These are phyloP conservation scores for Borostomias antarcticus DNA, from an alignment of 2,797 vertebrate species.

Conservation along the genomic window DNA sequence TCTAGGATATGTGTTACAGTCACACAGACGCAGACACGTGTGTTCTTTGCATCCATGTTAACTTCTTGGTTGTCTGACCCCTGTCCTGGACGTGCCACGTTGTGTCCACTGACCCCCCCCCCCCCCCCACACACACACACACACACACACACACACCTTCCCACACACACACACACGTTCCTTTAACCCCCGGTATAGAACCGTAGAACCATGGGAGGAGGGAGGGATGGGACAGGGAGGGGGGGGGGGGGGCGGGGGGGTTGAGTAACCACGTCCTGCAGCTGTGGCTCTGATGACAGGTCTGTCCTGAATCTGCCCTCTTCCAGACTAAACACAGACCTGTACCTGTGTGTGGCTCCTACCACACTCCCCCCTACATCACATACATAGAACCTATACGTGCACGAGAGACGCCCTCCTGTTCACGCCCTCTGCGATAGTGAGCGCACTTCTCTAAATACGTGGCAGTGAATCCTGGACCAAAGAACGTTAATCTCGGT, in stretches of 20 bases:
- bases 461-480: background rate
- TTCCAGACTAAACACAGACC: constrained; percentile 48
- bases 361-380: constrained; percentile 7
- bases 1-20: no score
- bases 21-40: no score
- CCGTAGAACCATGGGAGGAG: constrained; percentile 36
- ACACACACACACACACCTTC: no score
- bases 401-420: background rate
- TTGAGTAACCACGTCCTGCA: constrained; percentile 61
- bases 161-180: no score
- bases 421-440: no score
- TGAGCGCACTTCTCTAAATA: background rate
- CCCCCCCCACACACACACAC: no score
- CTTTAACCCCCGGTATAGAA: constrained; percentile 26
- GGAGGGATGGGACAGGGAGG: constrained; percentile 26
- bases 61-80: no score
- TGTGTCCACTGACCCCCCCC: no score
- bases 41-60: no score
- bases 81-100: no score
- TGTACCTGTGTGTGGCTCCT: constrained; percentile 30
- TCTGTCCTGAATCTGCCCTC: constrained; percentile 54
- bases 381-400: background rate
- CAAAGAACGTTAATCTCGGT: background rate
- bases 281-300: constrained; percentile 68
- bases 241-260: constrained; percentile 45